A percentile compares a stretch with the other conserved stretches of the same genome.
These are phyloP conservation scores for Papilio demoleus DNA, from an alignment of 2,888 invertebrate species.

Conservation along the genomic window DNA sequence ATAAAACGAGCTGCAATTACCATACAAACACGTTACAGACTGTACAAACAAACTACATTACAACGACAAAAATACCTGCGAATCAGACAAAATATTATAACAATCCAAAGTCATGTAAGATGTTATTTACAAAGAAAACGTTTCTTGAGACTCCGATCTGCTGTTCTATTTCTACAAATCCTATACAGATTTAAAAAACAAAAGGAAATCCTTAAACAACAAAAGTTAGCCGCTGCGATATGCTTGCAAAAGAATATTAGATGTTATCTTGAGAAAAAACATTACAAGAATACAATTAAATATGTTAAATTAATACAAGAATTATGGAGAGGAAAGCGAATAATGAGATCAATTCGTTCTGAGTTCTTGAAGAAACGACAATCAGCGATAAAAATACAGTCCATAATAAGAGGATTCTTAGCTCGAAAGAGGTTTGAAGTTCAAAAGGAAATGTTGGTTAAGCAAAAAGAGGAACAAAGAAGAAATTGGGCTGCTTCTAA, in stretches of 20 bases:
- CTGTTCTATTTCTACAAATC: slow-evolving; percentile 65
- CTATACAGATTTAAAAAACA: slow-evolving; percentile 64
- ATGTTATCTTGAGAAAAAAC: slow-evolving; percentile 59
- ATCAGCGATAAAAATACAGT: slow-evolving; percentile 67
- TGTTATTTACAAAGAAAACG: slow-evolving; percentile 58
- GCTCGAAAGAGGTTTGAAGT: slow-evolving; percentile 61
- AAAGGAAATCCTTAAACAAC: slow-evolving; percentile 51
- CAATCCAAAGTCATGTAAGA: slow-evolving; percentile 59
- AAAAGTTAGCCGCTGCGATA: slow-evolving; percentile 57
- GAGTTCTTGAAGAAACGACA: slow-evolving; percentile 64
- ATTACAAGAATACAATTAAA: slow-evolving; percentile 57
- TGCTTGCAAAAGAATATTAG: slow-evolving; percentile 68
- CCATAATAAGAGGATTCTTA: slow-evolving; percentile 76
- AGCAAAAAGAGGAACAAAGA: slow-evolving; percentile 68
- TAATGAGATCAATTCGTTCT: slow-evolving; percentile 65
- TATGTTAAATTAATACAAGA: slow-evolving; percentile 66
- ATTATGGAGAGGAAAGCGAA: slow-evolving; percentile 70
- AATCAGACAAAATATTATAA: slow-evolving; percentile 48
- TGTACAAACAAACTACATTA: slow-evolving; percentile 53
- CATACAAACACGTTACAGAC: slow-evolving; percentile 61
- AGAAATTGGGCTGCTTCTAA: slow-evolving; percentile 82
- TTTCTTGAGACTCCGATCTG: slow-evolving; percentile 57
- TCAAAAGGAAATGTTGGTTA: slow-evolving; percentile 70
- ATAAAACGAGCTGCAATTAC: slow-evolving; percentile 52
- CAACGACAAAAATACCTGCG: slow-evolving; percentile 51